These are phyloP conservation scores for Bolborhynchus lineola DNA, from an alignment of 2,113 vertebrate genomes.

Conservation along the genomic window DNA sequence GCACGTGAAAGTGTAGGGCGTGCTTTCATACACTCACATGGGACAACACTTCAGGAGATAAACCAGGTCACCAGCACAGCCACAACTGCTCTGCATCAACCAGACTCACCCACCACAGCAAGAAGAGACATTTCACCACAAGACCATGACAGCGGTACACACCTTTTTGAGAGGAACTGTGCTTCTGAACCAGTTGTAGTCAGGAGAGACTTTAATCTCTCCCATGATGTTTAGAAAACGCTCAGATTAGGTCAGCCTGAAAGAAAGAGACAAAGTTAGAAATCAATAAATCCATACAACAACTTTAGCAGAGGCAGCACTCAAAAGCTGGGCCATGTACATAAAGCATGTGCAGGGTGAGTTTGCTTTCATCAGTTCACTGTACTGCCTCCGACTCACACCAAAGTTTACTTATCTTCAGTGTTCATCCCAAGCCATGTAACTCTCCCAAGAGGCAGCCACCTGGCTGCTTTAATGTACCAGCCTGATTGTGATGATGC, in stretches of 20 bases:
- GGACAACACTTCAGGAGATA: background rate
- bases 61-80: background rate
- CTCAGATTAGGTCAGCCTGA: conserved; percentile 59
- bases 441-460: background rate
- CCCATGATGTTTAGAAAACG: conserved; percentile 82
- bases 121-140: background rate
- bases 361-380: background rate
- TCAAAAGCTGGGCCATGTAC: background rate
- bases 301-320: background rate
- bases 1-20: background rate
- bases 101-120: background rate
- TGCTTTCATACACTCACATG: background rate
- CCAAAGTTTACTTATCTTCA: background rate
- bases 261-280: conserved; percentile 39
- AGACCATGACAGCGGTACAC: conserved; percentile 43
- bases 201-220: conserved; percentile 97
- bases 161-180: conserved; percentile 96
- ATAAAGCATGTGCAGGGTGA: background rate
- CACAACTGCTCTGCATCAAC: background rate
- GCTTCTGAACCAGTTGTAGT: conserved; percentile 99
- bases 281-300: background rate
- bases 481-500: background rate
- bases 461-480: background rate
- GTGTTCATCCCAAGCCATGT: conserved; percentile 15
- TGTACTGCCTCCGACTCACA: background rate